Percentiles rank a stretch among this genome's conserved stretches.
These are phyloP conservation scores for Elanoides forficatus DNA, from an alignment of 2,113 vertebrate genomes.

Conservation along the genomic window DNA sequence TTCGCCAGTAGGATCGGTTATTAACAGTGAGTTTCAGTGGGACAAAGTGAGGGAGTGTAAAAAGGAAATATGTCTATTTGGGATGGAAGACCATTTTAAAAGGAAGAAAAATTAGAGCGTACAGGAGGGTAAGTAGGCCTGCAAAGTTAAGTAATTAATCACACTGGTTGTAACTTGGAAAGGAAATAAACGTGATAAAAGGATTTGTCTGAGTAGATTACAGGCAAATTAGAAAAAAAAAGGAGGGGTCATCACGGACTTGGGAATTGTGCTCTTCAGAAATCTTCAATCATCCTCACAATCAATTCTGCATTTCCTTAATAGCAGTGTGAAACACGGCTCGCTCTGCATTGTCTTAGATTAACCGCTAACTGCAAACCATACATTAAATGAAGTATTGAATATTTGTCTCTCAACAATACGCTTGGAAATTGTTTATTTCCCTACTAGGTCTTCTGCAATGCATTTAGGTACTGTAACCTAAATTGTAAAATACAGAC, in stretches of 20 bases:
- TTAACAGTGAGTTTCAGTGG: neutral
- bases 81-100: slow-evolving; percentile 23
- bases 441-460: slow-evolving; percentile 15
- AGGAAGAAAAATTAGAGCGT: slow-evolving; percentile 50
- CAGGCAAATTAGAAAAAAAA: slow-evolving; percentile 46
- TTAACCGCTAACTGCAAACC: slow-evolving; percentile 48
- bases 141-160: slow-evolving; percentile 68
- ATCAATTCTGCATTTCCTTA: slow-evolving; percentile 68
- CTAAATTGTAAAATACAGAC: neutral
- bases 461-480: slow-evolving; percentile 37
- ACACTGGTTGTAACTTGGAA: slow-evolving; percentile 45
- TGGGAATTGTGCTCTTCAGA: slow-evolving; percentile 60
- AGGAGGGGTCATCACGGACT: slow-evolving; percentile 21
- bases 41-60: neutral
- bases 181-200: slow-evolving; percentile 67
- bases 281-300: slow-evolving; percentile 62
- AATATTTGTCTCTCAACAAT: slow-evolving; percentile 69
- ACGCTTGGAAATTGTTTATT: slow-evolving; percentile 55
- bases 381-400: slow-evolving; percentile 59
- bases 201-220: slow-evolving; percentile 68
- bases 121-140: slow-evolving; percentile 17
- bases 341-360: slow-evolving; percentile 36
- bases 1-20: neutral
- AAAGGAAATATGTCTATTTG: neutral
- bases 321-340: neutral